A percentile compares a stretch with the other conserved stretches of the same genome.
Conservation (phyloP, 1,140 invertebrate genomes). For the Drosophila carrolli region DNA sequence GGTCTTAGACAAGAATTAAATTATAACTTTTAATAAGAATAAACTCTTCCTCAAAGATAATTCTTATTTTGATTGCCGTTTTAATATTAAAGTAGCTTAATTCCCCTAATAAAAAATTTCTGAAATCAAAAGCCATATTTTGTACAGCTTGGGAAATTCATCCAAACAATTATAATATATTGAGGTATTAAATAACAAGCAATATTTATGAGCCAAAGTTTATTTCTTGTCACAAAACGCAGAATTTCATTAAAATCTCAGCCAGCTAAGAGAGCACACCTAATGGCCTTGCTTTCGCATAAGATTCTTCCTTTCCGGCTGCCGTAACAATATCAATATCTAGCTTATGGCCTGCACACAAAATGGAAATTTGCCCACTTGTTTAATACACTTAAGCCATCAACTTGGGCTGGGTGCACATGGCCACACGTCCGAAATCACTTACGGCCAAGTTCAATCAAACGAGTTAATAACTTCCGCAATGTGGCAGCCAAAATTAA, state of each 20-base stretch:
- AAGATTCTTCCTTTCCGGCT: background rate
- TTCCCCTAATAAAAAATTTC: too few relatives aligned
- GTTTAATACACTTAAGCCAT: constrained; percentile 36
- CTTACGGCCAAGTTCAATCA: constrained; percentile 65
- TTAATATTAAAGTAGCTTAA: too few relatives aligned
- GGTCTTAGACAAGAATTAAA: too few relatives aligned
- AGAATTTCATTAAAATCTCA: background rate
- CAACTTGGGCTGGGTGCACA: constrained; percentile 21
- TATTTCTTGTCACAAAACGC: background rate
- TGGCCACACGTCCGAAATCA: constrained; percentile 25
- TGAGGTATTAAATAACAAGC: background rate
- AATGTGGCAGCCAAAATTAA: constrained; percentile 71
- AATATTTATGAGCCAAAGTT: background rate
- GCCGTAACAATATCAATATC: constrained; percentile 21
- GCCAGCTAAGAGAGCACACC: background rate
- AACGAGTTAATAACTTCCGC: constrained; percentile 77
- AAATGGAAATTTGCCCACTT: constrained; percentile 25
- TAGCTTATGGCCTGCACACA: constrained; percentile 16
- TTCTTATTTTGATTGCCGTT: too few relatives aligned
- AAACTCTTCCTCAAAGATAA: too few relatives aligned
- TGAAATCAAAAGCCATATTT: too few relatives aligned
- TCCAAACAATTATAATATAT: background rate
- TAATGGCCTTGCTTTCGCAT: background rate
- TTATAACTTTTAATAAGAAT: too few relatives aligned
- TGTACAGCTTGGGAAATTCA: too few relatives aligned